Conservation (phyloP, 2,888 invertebrate species). For the Phasia obesa region DNA sequence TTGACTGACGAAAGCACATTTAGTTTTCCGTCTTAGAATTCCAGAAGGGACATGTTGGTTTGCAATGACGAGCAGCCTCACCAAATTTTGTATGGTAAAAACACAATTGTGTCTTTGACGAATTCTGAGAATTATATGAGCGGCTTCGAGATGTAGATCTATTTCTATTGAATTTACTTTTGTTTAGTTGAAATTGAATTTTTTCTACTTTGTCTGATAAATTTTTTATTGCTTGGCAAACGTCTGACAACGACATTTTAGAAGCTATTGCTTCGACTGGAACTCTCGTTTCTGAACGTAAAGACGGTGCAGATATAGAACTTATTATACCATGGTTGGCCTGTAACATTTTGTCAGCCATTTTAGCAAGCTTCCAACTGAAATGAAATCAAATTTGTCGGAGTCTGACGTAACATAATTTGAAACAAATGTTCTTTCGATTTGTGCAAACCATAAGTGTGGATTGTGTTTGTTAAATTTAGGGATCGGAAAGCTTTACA, state of each 20-base stretch:
- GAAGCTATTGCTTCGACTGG: too few relatives aligned
- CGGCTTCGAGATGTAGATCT: constrained; percentile 11
- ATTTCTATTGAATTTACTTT: background rate
- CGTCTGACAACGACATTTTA: background rate
- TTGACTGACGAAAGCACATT: background rate
- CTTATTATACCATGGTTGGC: too few relatives aligned
- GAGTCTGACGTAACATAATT: background rate
- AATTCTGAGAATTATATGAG: background rate
- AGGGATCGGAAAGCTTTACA: constrained; percentile 25
- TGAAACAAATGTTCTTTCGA: constrained; percentile 33
- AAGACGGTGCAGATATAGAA: too few relatives aligned
- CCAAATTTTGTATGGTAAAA: constrained; percentile 54
- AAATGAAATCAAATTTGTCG: constrained; percentile 36
- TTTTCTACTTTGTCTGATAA: constrained; percentile 13
- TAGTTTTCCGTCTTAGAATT: constrained; percentile 52
- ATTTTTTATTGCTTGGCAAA: constrained; percentile 7
- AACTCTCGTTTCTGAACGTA: too few relatives aligned
- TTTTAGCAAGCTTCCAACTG: background rate
- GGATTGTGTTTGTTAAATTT: constrained; percentile 46
- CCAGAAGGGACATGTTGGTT: constrained; percentile 20
- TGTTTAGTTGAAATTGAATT: constrained; percentile 9
- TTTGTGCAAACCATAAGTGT: constrained; percentile 43
- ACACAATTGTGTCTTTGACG: constrained; percentile 23
- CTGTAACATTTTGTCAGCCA: too few relatives aligned
- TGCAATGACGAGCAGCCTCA: constrained; percentile 44